Percentiles rank a stretch among this genome's conserved stretches.
Evolutionary conservation across 2,888 invertebrate species (phyloP).

Genomic region (Alsophila aescularia): DNA sequence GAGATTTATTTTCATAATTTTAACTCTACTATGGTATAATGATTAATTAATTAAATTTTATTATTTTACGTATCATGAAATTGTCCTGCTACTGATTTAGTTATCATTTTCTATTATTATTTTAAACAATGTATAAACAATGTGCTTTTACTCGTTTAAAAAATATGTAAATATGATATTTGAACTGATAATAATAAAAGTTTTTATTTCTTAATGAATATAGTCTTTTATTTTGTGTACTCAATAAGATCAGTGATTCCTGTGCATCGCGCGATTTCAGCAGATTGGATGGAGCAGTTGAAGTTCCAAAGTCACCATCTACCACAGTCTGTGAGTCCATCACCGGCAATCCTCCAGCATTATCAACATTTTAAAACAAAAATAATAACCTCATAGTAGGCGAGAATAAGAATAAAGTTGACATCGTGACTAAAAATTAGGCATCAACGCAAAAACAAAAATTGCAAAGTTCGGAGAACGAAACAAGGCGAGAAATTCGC

Average conservation of each 20-base stretch:
- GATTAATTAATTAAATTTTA: conserved; percentile 47
- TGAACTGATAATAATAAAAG: conserved; percentile 86
- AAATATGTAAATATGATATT: conserved; percentile 85
- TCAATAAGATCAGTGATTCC: no score
- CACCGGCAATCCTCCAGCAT: no score
- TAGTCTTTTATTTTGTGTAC: conserved; percentile 44
- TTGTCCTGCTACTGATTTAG: conserved; percentile 63
- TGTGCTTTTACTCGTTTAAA: conserved; percentile 83
- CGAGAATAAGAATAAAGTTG: no score
- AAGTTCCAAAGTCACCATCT: no score
- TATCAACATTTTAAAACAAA: no score
- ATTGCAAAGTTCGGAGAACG: conserved; percentile 22
- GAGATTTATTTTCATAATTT: conserved; percentile 67
- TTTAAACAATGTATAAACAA: conserved; percentile 75
- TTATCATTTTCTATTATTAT: conserved; percentile 57
- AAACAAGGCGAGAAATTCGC: conserved; percentile 45
- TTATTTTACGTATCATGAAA: conserved; percentile 64
- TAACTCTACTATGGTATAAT: conserved; percentile 60
- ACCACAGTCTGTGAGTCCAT: no score
- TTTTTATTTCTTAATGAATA: conserved; percentile 81
- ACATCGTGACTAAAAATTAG: no score
- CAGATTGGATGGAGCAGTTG: no score
- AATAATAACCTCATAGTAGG: no score
- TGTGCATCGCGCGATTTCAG: no score
- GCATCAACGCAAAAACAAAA: conserved; percentile 9